Base-by-base conservation (phyloP, 2,888 invertebrate species). In the Caenorhabditis sp. region DNA sequence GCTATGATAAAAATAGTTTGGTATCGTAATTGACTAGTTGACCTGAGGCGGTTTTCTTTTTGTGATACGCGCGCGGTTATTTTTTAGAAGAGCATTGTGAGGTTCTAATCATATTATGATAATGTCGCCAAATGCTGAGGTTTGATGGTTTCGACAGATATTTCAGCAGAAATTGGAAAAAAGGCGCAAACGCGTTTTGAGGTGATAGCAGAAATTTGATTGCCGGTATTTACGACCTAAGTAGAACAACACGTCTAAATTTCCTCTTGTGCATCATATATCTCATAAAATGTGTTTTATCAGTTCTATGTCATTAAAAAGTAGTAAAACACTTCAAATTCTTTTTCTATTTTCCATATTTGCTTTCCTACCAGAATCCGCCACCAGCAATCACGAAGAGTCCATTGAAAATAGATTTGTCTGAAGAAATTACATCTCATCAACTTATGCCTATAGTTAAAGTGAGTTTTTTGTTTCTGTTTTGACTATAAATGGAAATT, bases 371-470 rank as follows among this genome's bases (percentile, higher is more conserved):
- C 76, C n/a, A 77, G 76, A 55, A n/a, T 20, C 11, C 56, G 6
- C 20, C 53, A 22, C 67, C 67, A 32, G 35, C 68, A n/a, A 67
- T 53, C 60, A 77, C 61, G 37, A 37, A 32, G 47, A 56, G 8
- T 18, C 24, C 40, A 1, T 65, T 28, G 22, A 65, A 51, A 22
- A 47, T 64, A 1, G 26, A 20, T 15, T 18, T 20, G 9, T 37
- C 2, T 2, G 62, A 60, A 18, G 78, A 70, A 50, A 82, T 85
- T 9, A 2, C 60, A 6, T 18, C 40, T 18, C 85, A 85, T 65
- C 85, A 83, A 13, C 60, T 85, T 8, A 71, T 83, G 70, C 79
- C 85, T 15, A 62, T 83, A 11, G 81, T 83, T 2, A 53, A 79
- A 50, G 80, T 83, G 26, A 24, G 65, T 28, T 40, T 20, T n/a